Evolutionary conservation across 2,797 vertebrate genomes (phyloP), one percentile per base, ranked within the genome.

Genomic region (Sebastes vulpes): DNA sequence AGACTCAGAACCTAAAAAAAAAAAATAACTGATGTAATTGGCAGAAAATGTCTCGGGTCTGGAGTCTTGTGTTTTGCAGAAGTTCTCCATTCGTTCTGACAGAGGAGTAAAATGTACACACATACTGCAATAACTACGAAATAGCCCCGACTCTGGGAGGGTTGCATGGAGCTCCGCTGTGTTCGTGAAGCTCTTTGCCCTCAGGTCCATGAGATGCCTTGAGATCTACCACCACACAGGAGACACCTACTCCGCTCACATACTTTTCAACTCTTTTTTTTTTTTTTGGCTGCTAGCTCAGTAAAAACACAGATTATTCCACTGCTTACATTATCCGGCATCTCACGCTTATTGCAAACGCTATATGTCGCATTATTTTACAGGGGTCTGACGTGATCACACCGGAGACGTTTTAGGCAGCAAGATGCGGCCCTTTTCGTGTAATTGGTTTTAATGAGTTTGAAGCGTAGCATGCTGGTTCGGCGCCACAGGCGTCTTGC

Each of bases 21-120:
- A 82, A 78, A 80, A 91, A 85, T 79, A 88, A 90, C 86, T 90
- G 89, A 92, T 88, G 91, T 91, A 94, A 94, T 89, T 94, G 92
- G 84, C 90, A 89, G 90, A 88, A 92, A 94, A 92, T 76, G 75
- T 89, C 77, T 90, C 3, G 20, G 52, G 65, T 90, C 59, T 88
- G 79, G 79, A 69, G 52, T 53, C 53, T 75, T 81, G 76, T 86
- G 81, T 89, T 90, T 83, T 75, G 71, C 57, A 83, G 58, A 83
- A 87, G 79, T 85, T 86, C 53, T 75, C 60, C 77, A 77, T 87
- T 86, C 26, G 26, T 72, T 85, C 65, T 76, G 72, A 84, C 72
- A 79, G 75, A 76, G 79, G 35, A 72, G 63, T 73, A 28, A 56
- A 75, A 81, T 82, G 61, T 75, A 91, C 66, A 75, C 66, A 75